Conservation (phyloP, 1,140 invertebrate species). For the Rhopalosiphum padi region DNA sequence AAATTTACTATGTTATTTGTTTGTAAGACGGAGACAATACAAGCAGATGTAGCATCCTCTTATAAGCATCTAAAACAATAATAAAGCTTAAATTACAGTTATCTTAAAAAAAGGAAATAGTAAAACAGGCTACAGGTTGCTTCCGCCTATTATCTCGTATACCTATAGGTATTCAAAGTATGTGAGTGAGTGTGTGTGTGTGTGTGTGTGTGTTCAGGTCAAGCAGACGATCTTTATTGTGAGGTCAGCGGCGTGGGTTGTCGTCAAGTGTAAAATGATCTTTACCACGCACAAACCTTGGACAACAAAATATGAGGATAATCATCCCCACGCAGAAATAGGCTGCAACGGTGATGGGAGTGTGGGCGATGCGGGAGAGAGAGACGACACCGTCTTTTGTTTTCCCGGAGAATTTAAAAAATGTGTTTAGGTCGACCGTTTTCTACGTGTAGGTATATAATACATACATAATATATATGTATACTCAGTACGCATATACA, state of each 20-base stretch:
- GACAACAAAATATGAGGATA: conserved; percentile 5
- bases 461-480: not conserved
- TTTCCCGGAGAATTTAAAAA: conserved; percentile 18
- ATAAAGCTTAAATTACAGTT: no score
- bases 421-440: conserved; percentile 6
- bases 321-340: not conserved
- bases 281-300: not conserved
- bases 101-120: no score
- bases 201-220: not conserved
- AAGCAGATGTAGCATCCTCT: no score
- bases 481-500: not conserved
- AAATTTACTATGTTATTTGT: no score
- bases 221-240: not conserved
- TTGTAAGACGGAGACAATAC: no score
- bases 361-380: not conserved
- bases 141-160: not conserved
- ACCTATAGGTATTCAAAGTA: not conserved
- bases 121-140: no score
- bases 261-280: not conserved
- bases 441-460: not conserved
- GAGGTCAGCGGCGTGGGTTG: not conserved
- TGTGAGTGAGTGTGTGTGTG: not conserved
- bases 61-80: no score
- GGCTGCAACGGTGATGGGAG: not conserved
- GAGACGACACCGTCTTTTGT: not conserved